These are phyloP conservation scores for Antheraea yamamai DNA, from an alignment of 2,888 invertebrate species.

Conservation along the genomic window DNA sequence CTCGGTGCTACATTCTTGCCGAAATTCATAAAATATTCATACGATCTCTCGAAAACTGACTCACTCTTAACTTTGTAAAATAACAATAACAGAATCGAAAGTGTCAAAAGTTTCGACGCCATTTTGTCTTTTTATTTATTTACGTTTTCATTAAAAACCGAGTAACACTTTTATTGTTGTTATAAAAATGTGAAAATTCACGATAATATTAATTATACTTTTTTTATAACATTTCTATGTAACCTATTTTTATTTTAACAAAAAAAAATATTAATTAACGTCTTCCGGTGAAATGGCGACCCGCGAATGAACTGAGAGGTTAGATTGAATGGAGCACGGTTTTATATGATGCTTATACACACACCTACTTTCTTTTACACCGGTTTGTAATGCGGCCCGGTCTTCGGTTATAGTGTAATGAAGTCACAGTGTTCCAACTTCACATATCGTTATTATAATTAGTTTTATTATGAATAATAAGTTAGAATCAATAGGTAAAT, in stretches of 20 bases:
- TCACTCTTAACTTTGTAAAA: constrained; percentile 53
- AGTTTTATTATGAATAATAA: too few species aligned
- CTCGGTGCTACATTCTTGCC: constrained; percentile 74
- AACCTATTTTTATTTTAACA: neutral
- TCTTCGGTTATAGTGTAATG: neutral
- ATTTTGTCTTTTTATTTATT: constrained; percentile 39
- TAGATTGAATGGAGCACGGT: constrained; percentile 32
- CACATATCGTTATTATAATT: neutral
- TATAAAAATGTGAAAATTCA: neutral
- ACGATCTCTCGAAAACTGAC: constrained; percentile 62
- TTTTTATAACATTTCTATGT: neutral
- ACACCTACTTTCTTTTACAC: constrained; percentile 63
- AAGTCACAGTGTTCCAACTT: neutral
- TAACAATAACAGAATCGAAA: constrained; percentile 49
- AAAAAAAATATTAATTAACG: neutral
- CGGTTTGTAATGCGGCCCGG: constrained; percentile 25
- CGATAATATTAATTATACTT: neutral
- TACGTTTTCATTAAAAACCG: constrained; percentile 7
- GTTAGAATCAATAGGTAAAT: too few species aligned
- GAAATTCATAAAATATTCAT: constrained; percentile 67
- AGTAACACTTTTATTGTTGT: neutral
- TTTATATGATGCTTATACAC: constrained; percentile 37
- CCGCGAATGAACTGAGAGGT: constrained; percentile 52
- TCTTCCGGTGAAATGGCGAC: constrained; percentile 9
- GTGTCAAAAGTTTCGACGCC: constrained; percentile 49